phyloP scores from a whole-genome alignment of 2,888 invertebrate genomes.

The Tryphoninae sp. region DNA sequence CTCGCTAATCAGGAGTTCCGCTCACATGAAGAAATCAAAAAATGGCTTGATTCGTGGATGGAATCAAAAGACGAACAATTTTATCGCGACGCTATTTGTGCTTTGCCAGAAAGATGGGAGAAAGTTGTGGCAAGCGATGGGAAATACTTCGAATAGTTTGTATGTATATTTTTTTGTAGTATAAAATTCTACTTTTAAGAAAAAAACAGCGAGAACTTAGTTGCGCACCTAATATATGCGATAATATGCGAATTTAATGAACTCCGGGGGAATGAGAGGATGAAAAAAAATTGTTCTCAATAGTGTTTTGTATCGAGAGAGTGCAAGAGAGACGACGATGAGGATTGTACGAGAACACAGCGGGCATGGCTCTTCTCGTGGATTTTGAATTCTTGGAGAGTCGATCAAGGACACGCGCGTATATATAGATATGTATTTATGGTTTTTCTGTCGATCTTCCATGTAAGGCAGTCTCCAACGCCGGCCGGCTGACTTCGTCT shows the following conservation, averaged over 20 bases:
- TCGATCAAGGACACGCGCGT: slow-evolving; percentile 46
- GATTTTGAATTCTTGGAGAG: slow-evolving; percentile 59
- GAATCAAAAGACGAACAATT: no score
- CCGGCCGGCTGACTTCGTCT: slow-evolving; percentile 35
- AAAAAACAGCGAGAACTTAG: no score
- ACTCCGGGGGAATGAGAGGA: not conserved
- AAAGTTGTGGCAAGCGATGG: no score
- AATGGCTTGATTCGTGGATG: no score
- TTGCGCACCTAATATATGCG: no score
- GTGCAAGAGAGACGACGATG: not conserved
- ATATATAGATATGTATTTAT: slow-evolving; percentile 13
- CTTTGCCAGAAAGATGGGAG: no score
- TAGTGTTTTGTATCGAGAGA: not conserved
- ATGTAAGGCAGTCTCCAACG: slow-evolving; percentile 9
- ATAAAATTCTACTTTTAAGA: no score
- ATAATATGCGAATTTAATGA: slow-evolving; percentile 38
- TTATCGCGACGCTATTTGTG: no score
- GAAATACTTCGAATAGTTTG: no score
- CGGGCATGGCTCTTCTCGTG: slow-evolving; percentile 52
- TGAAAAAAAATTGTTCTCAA: not conserved
- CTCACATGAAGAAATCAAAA: no score
- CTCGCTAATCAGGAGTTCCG: no score
- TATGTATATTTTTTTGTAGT: no score
- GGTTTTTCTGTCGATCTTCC: slow-evolving; percentile 53
- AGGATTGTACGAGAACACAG: slow-evolving; percentile 33